Base-by-base conservation (phyloP, 2,113 vertebrate genomes). In the Origma solitaria region DNA sequence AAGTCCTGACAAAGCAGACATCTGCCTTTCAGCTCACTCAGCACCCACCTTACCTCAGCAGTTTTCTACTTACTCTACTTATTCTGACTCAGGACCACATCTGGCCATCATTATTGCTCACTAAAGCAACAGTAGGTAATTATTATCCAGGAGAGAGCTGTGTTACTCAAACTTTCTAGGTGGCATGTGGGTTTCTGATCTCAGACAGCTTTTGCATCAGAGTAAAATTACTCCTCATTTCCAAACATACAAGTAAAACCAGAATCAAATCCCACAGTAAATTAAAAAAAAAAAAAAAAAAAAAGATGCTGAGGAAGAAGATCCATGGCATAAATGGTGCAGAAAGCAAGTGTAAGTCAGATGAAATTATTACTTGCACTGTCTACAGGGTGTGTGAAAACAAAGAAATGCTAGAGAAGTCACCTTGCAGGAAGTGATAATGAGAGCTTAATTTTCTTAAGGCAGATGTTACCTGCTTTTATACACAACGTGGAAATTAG, bases 1-100 rank as follows among this genome's bases (percentile, higher is more conserved):
- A 93, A 96, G 77, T 94, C 96, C 93, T 95, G 82, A 92, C 93
- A 83, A 96, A 82, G 93, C 87, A 92, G 80, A 56, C 68, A 62
- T 96, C 56, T 94, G 71, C 85, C 76, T 95, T 94, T 93, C 60
- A 83, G 80, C 90, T 96, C 82, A n/a, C 53, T 96, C 92, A 95
- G 82, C 92, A 94, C 68, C 90, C 92, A 17, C 44, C 88, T 94
- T 78, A 83, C 82, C 86, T 96, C 96, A 96, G 94, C 92, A 93
- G 42, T 88, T 95, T 91, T 86, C n/a, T 56, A 38, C 83, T 92
- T 60, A 86, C 56, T 81, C 24, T 61, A 7, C 68, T 92, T 80
- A 31, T 33, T 86, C 90, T 97, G 93, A 95, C 78, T 96, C 92
- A 96, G 56, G 93, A 88, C 71, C 85, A 77, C 64, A 70, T 92